Conservation (phyloP, 2,797 vertebrate species). For the Myotis planiceps region DNA sequence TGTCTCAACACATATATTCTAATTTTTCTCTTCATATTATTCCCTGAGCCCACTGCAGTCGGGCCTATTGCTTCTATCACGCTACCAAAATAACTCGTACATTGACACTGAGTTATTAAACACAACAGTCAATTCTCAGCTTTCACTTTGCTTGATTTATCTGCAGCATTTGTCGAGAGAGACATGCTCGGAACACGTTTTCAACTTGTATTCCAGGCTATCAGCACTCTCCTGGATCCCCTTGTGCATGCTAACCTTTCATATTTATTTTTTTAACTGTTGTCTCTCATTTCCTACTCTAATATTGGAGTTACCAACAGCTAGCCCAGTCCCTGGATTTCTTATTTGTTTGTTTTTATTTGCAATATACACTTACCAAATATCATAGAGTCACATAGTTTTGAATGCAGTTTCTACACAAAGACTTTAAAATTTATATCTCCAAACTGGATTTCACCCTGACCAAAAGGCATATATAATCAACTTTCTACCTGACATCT, state of each 20-base stretch:
- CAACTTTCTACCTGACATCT: background rate
- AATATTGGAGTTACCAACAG: background rate
- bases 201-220: background rate
- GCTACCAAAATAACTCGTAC: background rate
- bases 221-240: background rate
- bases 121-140: background rate
- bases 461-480: background rate
- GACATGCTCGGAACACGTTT: background rate
- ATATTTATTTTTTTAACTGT: background rate
- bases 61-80: fast-evolving
- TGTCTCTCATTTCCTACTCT: background rate
- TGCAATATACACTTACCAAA: background rate
- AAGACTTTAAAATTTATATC: background rate
- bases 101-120: background rate
- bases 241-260: background rate
- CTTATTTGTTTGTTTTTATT: background rate
- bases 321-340: background rate
- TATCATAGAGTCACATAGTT: background rate
- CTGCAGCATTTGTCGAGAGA: background rate
- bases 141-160: background rate
- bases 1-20: background rate
- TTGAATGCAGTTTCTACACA: background rate
- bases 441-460: background rate
- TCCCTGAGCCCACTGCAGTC: background rate
- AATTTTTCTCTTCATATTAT: background rate